Evolutionary conservation across 2,113 vertebrate genomes (phyloP), one percentile per base, ranked within the genome.

Genomic region (Progne subis): DNA sequence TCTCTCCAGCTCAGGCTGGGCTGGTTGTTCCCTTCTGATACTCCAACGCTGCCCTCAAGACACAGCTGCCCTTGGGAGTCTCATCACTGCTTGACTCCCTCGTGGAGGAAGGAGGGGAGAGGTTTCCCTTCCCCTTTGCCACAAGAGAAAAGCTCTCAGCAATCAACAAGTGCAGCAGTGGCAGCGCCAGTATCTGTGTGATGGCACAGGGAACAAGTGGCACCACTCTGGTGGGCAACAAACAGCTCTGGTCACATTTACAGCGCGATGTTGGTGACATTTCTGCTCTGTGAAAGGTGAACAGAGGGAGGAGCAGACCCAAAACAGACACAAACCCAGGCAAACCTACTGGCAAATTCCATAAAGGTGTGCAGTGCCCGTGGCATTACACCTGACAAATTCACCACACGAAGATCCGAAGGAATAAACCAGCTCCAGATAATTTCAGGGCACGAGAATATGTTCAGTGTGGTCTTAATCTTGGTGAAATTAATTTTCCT

Each of bases 41-140:
- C 41, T 28, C 6, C 49, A 86, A 5, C 0, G 0, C 17, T 80
- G 46, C 46, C 37, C 74, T 60, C 3, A 0, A 72, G 53, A 14
- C 65, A 18, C 4, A 61, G 44, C 41, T 82, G 69, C 46, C 67
- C 41, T 37, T 29, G 37, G 31, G n/a, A 50, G 16, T 14, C n/a
- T 65, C 65, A 14, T 5, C 41, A 5, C 2, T n/a, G 56, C 67
- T 29, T 5, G 17, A 24, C 11, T 43, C 18, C 63, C 23, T 46
- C 34, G 24, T 26, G 34, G 23, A 50, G 32, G 46, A 86, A 19
- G 14, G 4, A 7, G 15, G 18, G 25, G 12, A 49, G 52, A 82
- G 18, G 12, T 25, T 70, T 76, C 52, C 39, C 15, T 59, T 59
- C 32, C 18, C 13, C 43, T 79, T 11, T 74, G 47, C 24, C 67